Evolutionary conservation across 2,113 vertebrate genomes (phyloP), one percentile per base, ranked within the genome.

Genomic region (Silurus meridionalis): DNA sequence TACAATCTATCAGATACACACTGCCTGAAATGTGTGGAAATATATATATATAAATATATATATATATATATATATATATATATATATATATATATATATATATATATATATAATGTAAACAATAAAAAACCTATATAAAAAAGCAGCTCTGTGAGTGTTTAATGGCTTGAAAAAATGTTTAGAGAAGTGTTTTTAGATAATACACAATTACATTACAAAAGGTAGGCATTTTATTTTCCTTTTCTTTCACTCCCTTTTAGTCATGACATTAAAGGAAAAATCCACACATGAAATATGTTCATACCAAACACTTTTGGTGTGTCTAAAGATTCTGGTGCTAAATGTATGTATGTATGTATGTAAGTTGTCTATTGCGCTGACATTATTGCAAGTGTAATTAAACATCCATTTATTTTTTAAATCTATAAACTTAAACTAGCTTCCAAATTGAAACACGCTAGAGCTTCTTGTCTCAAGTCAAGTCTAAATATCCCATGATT

Each of bases 11-110:
- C 86, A 88, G 37, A 89, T 88, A 91, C 93, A 93, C 93, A 94
- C 93, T 94, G 92, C 91, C 91, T 92, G 88, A 90, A 92, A 92
- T 93, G 89, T 92, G 93, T 95, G 93, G 91, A 93, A 93, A 94
- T 50, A 83, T 71, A 86, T 46, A 10, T 37, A 37, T 37, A 37
- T 37, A 37, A 2, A 37, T 93, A 94, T 92, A 89, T 89, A 82
- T 89, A 72, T 82, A 63, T 63, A 79, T 80, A 89, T 23, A 25
- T 15, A 25, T 25, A 25, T 50, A 83, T 71, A 86, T 46, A 10
- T 37, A 37, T 37, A 37, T 37, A 37, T 37, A 37, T 37, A 37
- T 37, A 37, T 37, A 37, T 37, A 37, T 37, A 37, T 93, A 94
- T 92, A 89, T 89, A 82, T 89, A 72, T 82, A 63, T 63, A 79